Conservation (phyloP, 1,140 invertebrate species). For the Drosophila novamexicana region DNA sequence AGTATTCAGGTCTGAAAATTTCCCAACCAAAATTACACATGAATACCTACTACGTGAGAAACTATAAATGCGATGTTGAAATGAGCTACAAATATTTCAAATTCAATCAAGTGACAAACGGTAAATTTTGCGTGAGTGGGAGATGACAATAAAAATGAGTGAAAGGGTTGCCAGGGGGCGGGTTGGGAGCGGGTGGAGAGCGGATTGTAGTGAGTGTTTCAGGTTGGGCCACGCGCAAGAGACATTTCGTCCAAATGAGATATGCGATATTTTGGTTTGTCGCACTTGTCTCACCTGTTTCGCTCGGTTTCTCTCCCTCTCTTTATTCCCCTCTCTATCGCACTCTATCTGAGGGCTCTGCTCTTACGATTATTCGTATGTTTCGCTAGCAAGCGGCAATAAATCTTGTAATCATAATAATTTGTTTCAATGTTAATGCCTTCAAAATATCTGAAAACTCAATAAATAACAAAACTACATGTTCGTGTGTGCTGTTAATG, state of each 20-base stretch:
- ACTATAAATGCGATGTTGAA: conserved; percentile 23
- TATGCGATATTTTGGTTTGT: conserved; percentile 46
- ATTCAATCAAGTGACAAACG: conserved; percentile 55
- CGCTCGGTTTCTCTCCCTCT: conserved; percentile 6
- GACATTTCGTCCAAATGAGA: conserved; percentile 54
- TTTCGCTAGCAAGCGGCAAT: conserved; percentile 69
- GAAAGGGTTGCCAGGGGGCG: conserved; percentile 1
- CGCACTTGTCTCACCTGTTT: conserved; percentile 21
- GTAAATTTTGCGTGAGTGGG: conserved; percentile 43
- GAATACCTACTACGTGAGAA: conserved; percentile 19
- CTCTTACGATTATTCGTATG: conserved; percentile 52
- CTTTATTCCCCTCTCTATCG: background rate
- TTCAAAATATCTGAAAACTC: conserved; percentile 84
- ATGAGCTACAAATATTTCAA: conserved; percentile 23
- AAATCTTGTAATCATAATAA: conserved; percentile 84
- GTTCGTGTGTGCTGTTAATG: conserved; percentile 84
- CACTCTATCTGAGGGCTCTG: conserved; percentile 11
- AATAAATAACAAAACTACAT: conserved; percentile 84
- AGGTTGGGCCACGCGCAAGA: conserved; percentile 3
- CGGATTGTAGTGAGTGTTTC: background rate
- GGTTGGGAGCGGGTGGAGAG: background rate
- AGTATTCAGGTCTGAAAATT: background rate
- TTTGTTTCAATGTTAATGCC: conserved; percentile 84
- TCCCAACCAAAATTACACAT: conserved; percentile 14
- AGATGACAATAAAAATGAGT: conserved; percentile 31